Conservation (phyloP, 1,140 invertebrate genomes). For the Brachionus paranguensis region DNA sequence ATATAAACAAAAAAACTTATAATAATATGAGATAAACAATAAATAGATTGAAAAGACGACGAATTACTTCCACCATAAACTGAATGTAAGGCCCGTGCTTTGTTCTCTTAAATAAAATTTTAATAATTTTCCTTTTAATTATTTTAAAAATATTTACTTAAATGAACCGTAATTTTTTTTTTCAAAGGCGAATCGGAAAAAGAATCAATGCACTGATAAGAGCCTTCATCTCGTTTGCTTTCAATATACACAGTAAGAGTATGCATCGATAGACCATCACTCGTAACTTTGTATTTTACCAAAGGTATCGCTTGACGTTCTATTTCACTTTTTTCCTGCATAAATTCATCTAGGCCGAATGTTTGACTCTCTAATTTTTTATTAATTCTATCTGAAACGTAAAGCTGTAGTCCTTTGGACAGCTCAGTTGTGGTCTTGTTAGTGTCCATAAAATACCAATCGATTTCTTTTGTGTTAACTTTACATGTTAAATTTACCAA, state of each 20-base stretch:
- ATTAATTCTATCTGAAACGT: not conserved
- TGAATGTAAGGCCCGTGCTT: slow-evolving; percentile 25
- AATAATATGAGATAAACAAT: slow-evolving; percentile 20
- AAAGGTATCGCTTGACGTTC: not conserved
- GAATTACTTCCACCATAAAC: not conserved
- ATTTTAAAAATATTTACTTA: slow-evolving; percentile 19
- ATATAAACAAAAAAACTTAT: not conserved
- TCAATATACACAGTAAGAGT: slow-evolving; percentile 3
- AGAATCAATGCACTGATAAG: slow-evolving; percentile 32
- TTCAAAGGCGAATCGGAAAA: slow-evolving; percentile 23
- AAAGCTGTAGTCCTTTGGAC: not conserved
- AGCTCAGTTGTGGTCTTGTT: slow-evolving; percentile 15
- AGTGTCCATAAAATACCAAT: slow-evolving; percentile 32
- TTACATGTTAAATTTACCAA: slow-evolving; percentile 13
- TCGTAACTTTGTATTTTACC: slow-evolving; percentile 11
- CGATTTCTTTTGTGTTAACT: slow-evolving; percentile 5
- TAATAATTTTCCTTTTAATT: not conserved
- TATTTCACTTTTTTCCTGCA: not conserved
- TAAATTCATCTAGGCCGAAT: not conserved
- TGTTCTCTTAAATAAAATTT: slow-evolving; percentile 6
- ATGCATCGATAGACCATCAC: not conserved
- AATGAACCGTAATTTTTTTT: slow-evolving; percentile 15
- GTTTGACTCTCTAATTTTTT: not conserved
- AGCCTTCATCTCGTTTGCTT: slow-evolving; percentile 1
- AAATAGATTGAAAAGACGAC: not conserved